phyloP scores from a whole-genome alignment of 64 coral and sea anemone species.

The Actinia equina region DNA sequence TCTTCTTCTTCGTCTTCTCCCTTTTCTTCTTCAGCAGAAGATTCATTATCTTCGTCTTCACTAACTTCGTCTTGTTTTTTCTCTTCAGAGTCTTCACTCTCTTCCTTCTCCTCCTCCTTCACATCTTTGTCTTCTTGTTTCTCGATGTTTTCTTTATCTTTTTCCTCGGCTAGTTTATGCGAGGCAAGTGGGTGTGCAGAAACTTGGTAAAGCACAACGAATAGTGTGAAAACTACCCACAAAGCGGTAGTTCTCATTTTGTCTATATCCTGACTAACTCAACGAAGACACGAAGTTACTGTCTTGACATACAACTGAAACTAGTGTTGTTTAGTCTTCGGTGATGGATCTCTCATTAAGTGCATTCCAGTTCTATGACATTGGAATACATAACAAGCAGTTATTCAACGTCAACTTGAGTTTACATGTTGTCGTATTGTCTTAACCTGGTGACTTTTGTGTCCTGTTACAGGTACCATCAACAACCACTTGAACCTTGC shows the following conservation, averaged over 20 bases:
- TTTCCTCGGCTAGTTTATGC: background rate
- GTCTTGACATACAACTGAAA: constrained; percentile 11
- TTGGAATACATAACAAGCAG: background rate
- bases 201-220: constrained; percentile 44
- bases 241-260: constrained; percentile 57
- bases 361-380: constrained; percentile 25
- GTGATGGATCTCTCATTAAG: constrained; percentile 5
- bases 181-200: constrained; percentile 42
- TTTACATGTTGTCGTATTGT: constrained; percentile 15
- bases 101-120: constrained; percentile 8
- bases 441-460: background rate
- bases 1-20: constrained; percentile 12
- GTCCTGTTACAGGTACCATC: background rate
- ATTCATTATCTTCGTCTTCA: background rate
- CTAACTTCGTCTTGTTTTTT: background rate
- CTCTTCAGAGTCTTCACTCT: background rate
- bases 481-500: constrained; percentile 4
- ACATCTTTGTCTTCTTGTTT: constrained; percentile 17
- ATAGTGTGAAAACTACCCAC: constrained; percentile 64
- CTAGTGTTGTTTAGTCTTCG: background rate
- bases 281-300: constrained; percentile 1
- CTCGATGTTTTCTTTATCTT: background rate
- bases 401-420: constrained; percentile 25
- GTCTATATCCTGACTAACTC: background rate
- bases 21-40: background rate